Conservation (phyloP, 1,140 invertebrate species). For the Drosophila nikananu region DNA sequence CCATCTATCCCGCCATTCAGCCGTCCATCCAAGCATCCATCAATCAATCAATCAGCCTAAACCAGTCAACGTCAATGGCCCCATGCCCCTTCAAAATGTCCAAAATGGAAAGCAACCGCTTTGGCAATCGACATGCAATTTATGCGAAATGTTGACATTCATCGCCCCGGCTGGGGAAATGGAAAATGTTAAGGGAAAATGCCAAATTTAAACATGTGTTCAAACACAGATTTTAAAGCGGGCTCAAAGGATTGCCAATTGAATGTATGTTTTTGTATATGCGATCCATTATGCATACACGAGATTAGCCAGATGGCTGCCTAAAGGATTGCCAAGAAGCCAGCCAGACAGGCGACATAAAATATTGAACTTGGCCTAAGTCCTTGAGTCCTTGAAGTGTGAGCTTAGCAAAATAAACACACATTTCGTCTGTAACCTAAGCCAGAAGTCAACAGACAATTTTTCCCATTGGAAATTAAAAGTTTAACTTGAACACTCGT, state of each 20-base stretch:
- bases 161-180: slow-evolving; percentile 51
- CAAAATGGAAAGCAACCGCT: slow-evolving; percentile 34
- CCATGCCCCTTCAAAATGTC: slow-evolving; percentile 3
- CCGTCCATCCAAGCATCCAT: slow-evolving; percentile 48
- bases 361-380: slow-evolving; percentile 6
- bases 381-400: slow-evolving; percentile 4
- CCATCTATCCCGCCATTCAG: slow-evolving; percentile 29
- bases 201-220: slow-evolving; percentile 51
- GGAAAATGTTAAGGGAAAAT: slow-evolving; percentile 33
- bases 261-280: slow-evolving; percentile 22
- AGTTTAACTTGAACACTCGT: slow-evolving; percentile 24
- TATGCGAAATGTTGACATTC: slow-evolving; percentile 81
- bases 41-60: slow-evolving; percentile 61
- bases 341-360: slow-evolving; percentile 18
- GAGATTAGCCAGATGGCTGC: slow-evolving; percentile 43
- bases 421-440: slow-evolving; percentile 22
- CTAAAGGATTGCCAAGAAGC: slow-evolving; percentile 20
- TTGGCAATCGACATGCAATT: slow-evolving; percentile 74
- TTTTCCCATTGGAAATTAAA: slow-evolving; percentile 16
- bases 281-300: slow-evolving; percentile 31
- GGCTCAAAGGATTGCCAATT: slow-evolving; percentile 65
- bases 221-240: slow-evolving; percentile 71
- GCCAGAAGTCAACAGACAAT: slow-evolving; percentile 26
- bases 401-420: slow-evolving; percentile 7
- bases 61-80: slow-evolving; percentile 48